Base-by-base conservation (phyloP, 2,113 vertebrate genomes). In the Dipodomys spectabilis region DNA sequence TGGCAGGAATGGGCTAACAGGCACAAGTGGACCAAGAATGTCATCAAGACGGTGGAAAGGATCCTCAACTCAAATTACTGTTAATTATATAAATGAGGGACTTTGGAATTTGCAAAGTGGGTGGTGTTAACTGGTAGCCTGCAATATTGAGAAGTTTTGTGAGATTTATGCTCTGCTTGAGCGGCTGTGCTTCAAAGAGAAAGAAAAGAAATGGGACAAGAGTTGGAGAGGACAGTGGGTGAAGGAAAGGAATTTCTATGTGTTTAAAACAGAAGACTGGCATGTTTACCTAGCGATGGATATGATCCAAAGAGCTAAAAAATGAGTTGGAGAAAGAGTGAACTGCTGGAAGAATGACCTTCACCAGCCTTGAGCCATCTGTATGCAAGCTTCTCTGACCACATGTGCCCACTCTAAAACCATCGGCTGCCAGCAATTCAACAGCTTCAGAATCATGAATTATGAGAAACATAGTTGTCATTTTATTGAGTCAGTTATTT, bases 401-500 rank as follows among this genome's bases (percentile, higher is more conserved):
- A 78, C 10, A 22, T 18, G 6, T 15, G 15, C 28, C 39, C 7
- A 45, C 68, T 82, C 60, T 65, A 69, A 72, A 92, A 60, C 39
- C 87, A 60, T 64, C 49, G 0, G 0, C 69, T 86, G 82, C 53
- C 57, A 23, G 64, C 30, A 92, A 62, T 49, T 68, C 49, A 71
- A 65, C 23, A 68, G 62, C 45, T 75, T 84, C 90, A 73, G 53
- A 85, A 65, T 91, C 9, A 79, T 78, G 88, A 73, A 74, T 81
- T 82, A 73, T 82, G 32, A 90, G 94, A 86, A 81, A 45, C 62
- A 22, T 13, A 49, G 39, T 90, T 82, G 32, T 68, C 25, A 62
- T 75, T 82, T 90, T 74, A 87, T 12, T 71, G 27, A 92, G 49
- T 75, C 86, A 75, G 69, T 62, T 32, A 82, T 67, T 80, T 82